phyloP scores from a whole-genome alignment of 2,113 vertebrate genomes.

The Smithornis capensis region DNA sequence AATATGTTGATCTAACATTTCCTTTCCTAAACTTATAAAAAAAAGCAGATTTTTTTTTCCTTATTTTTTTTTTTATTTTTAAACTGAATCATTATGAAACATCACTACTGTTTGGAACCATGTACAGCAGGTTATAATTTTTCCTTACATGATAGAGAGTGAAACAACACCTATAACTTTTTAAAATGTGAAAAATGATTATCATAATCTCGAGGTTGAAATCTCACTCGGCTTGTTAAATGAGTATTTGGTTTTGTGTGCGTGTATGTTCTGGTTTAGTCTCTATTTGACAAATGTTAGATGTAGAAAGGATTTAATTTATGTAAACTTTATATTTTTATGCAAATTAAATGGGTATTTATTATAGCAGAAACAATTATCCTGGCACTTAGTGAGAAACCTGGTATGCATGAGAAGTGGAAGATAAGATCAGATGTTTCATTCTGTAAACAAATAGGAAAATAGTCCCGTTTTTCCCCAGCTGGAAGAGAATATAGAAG shows the following conservation, averaged over 20 bases:
- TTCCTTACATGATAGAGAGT: not conserved
- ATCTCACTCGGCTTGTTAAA: constrained; percentile 47
- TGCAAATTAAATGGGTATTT: constrained; percentile 80
- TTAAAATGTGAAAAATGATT: constrained; percentile 42
- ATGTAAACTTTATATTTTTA: constrained; percentile 82
- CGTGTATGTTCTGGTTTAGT: constrained; percentile 46
- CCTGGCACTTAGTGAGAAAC: constrained; percentile 68
- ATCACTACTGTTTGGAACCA: not conserved
- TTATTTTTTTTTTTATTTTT: not conserved
- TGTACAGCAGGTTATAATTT: constrained; percentile 20
- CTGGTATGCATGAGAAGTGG: constrained; percentile 65
- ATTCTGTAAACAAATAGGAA: constrained; percentile 70
- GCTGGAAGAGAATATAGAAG: constrained; percentile 33
- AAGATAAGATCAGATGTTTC: constrained; percentile 65
- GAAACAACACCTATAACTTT: constrained; percentile 19
- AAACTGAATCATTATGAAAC: constrained; percentile 6
- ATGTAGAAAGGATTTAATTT: constrained; percentile 76
- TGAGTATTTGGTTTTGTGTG: constrained; percentile 43
- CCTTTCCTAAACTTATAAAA: constrained; percentile 3
- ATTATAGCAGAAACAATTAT: constrained; percentile 78
- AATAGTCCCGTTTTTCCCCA: constrained; percentile 49
- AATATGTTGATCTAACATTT: constrained; percentile 32
- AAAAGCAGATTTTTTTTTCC: not conserved
- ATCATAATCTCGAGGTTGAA: constrained; percentile 40
- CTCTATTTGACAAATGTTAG: constrained; percentile 71